Evolutionary conservation across 2,888 invertebrate genomes (phyloP).

Genomic region (Teinopalpus imperialis): DNA sequence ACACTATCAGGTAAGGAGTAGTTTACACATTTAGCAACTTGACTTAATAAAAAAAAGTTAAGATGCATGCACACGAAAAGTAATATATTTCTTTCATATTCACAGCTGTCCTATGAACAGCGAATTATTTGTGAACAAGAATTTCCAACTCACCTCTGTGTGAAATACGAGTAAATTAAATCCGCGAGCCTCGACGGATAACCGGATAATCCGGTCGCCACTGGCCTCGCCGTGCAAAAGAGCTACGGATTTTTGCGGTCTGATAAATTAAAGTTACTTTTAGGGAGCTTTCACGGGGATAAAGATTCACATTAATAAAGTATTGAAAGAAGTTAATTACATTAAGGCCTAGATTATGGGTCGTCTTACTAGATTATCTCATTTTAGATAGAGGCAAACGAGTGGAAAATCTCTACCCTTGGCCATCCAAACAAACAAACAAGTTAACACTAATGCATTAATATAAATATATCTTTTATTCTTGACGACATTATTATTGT

Average conservation of each 20-base stretch:
- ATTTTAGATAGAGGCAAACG: too few relatives aligned
- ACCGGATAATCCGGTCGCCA: conserved; percentile 22
- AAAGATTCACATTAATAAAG: conserved; percentile 1
- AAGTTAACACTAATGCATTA: too few relatives aligned
- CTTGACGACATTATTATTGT: too few relatives aligned
- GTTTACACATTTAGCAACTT: too few relatives aligned
- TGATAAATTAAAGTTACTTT: conserved; percentile 19
- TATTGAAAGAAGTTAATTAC: conserved; percentile 2
- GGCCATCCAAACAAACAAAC: too few relatives aligned
- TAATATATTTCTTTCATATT: too few relatives aligned
- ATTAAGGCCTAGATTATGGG: neutral
- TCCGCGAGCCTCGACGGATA: conserved; percentile 15
- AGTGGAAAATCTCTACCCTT: too few relatives aligned
- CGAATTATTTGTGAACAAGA: neutral
- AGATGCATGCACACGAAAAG: too few relatives aligned
- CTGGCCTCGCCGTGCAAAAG: conserved; percentile 12
- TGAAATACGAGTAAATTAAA: conserved; percentile 25
- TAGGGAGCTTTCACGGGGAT: neutral
- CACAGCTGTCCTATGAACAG: neutral
- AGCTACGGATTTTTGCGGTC: conserved; percentile 10
- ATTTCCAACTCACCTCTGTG: conserved; percentile 5
- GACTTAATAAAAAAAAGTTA: too few relatives aligned
- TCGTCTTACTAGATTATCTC: too few relatives aligned
- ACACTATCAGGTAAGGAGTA: too few relatives aligned
- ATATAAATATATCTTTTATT: too few relatives aligned